These are phyloP conservation scores for Argynnis bischoffii DNA, from an alignment of 2,888 invertebrate genomes.

Conservation along the genomic window DNA sequence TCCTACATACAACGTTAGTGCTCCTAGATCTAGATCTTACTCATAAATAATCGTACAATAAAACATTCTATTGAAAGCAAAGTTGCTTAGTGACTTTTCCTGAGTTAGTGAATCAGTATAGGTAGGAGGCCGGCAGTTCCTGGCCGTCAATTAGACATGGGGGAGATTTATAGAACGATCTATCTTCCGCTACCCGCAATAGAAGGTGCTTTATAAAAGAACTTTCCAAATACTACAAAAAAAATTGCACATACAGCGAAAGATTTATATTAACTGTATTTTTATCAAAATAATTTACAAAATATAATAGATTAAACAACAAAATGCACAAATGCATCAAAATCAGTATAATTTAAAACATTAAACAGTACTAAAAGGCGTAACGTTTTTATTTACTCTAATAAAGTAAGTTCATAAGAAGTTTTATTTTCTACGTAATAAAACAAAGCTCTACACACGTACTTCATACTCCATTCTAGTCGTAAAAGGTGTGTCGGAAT, in stretches of 20 bases:
- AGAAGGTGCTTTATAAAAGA: slow-evolving; percentile 70
- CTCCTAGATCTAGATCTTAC: background rate
- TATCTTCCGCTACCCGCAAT: slow-evolving; percentile 59
- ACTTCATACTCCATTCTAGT: slow-evolving; percentile 65
- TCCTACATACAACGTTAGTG: background rate
- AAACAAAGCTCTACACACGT: slow-evolving; percentile 60
- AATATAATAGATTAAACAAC: too few relatives aligned
- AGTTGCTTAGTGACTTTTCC: slow-evolving; percentile 37
- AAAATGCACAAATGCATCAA: too few relatives aligned
- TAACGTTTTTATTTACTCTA: slow-evolving; percentile 61
- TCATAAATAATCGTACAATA: background rate
- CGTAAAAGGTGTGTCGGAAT: slow-evolving; percentile 64
- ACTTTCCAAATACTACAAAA: slow-evolving; percentile 41
- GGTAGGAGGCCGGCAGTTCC: slow-evolving; percentile 51
- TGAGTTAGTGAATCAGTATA: slow-evolving; percentile 42
- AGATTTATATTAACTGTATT: too few relatives aligned
- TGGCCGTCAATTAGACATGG: slow-evolving; percentile 76
- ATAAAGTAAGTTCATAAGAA: slow-evolving; percentile 67
- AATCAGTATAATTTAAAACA: slow-evolving; percentile 12
- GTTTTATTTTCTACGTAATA: slow-evolving; percentile 66
- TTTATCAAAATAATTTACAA: background rate
- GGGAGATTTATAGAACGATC: slow-evolving; percentile 76
- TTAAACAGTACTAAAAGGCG: slow-evolving; percentile 17
- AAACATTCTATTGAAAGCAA: slow-evolving; percentile 25
- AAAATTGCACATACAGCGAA: background rate